Evolutionary conservation across 2,113 vertebrate genomes (phyloP).

Genomic region (Syngnathus scovelli): DNA sequence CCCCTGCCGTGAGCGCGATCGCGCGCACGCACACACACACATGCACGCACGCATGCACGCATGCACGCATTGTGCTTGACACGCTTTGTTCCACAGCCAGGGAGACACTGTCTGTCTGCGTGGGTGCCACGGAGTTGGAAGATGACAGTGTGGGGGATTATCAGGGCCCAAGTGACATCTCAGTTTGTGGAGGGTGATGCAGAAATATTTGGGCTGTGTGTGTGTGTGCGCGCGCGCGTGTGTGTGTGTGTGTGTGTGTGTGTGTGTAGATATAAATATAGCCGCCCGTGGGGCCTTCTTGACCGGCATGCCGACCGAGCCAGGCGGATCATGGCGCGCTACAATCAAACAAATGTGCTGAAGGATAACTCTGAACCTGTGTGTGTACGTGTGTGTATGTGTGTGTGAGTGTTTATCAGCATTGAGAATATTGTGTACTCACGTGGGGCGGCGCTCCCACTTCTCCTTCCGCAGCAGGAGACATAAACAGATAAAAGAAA

Average conservation of each 20-base stretch:
- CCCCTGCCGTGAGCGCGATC: constrained; percentile 37
- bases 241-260: constrained; percentile 28
- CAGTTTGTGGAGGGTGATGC: constrained; percentile 59
- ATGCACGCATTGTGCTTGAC: constrained; percentile 1
- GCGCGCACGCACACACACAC: background rate
- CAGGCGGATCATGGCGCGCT: constrained; percentile 52
- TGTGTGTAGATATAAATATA: constrained; percentile 65
- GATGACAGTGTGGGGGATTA: constrained; percentile 57
- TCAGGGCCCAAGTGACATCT: constrained; percentile 52
- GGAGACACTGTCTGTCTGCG: background rate
- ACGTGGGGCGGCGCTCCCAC: constrained; percentile 39
- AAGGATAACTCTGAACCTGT: constrained; percentile 50
- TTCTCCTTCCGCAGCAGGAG: constrained; percentile 48
- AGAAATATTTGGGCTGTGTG: constrained; percentile 49
- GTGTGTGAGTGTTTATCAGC: constrained; percentile 46
- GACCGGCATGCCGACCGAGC: constrained; percentile 58
- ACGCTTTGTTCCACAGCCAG: constrained; percentile 5
- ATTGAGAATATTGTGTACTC: constrained; percentile 43
- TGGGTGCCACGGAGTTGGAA: constrained; percentile 41
- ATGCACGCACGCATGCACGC: background rate
- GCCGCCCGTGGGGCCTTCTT: constrained; percentile 41
- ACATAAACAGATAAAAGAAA: constrained; percentile 57
- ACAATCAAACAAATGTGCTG: constrained; percentile 68
- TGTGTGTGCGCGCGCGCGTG: constrained; percentile 29
- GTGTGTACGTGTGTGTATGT: constrained; percentile 15